phyloP scores from a whole-genome alignment of 2,888 invertebrate genomes.

The Lissocephala sabroskyi region DNA sequence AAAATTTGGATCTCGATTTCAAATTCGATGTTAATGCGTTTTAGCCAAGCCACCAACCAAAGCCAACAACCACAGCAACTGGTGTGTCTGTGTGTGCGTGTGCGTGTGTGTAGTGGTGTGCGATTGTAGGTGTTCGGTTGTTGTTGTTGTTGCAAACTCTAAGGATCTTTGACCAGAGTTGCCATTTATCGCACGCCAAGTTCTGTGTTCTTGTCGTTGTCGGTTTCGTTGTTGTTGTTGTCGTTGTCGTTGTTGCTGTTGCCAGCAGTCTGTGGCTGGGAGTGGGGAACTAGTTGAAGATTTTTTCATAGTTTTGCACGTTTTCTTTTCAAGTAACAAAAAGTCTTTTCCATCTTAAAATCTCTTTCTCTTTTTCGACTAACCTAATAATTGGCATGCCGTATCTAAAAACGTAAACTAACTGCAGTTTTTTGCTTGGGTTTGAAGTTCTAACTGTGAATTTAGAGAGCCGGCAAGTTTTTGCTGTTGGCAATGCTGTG shows the following conservation, averaged over 20 bases:
- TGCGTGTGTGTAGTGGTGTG: neutral
- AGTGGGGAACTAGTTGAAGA: too few species aligned
- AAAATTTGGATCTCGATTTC: conserved; percentile 69
- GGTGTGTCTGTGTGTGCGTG: conserved; percentile 23
- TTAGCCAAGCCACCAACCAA: conserved; percentile 49
- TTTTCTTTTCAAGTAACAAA: conserved; percentile 13
- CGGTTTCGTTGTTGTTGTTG: conserved; percentile 30
- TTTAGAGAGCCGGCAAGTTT: neutral
- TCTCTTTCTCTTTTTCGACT: neutral
- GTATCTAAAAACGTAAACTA: conserved; percentile 8
- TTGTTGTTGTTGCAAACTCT: too few species aligned
- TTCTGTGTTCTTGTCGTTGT: conserved; percentile 17
- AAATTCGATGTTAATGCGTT: conserved; percentile 70
- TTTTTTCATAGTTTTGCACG: conserved; percentile 21
- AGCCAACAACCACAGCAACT: conserved; percentile 30
- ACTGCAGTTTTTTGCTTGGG: neutral
- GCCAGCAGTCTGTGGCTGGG: too few species aligned
- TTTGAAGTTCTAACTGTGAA: neutral
- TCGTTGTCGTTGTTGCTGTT: neutral
- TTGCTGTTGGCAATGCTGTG: conserved; percentile 20
- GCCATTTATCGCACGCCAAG: conserved; percentile 31
- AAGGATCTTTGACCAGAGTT: too few species aligned
- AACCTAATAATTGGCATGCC: conserved; percentile 43
- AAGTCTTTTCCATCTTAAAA: too few species aligned
- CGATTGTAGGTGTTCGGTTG: too few species aligned